A percentile compares a stretch with the other conserved stretches of the same genome.
Conservation (phyloP, 2,797 vertebrate genomes). For the Coilia nasus region DNA sequence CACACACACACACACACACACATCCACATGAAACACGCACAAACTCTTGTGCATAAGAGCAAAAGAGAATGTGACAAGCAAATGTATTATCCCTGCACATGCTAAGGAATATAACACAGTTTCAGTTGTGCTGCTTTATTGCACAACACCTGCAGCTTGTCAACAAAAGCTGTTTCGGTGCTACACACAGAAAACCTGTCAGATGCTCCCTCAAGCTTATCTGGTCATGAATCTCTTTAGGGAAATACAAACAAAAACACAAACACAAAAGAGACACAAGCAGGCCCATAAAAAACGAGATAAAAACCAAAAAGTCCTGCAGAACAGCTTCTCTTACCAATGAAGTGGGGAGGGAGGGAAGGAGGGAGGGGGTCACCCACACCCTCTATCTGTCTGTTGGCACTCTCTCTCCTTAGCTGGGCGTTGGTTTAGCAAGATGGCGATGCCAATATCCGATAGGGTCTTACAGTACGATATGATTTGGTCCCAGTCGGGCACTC, state of each 20-base stretch:
- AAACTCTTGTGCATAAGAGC: not conserved
- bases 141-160: not conserved
- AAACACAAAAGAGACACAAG: not conserved
- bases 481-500: not conserved
- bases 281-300: not conserved
- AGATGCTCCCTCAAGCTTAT: not conserved
- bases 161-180: too few species aligned
- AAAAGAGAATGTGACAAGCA: not conserved
- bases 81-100: not conserved
- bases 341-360: not conserved
- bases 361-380: not conserved
- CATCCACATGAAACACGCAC: not conserved
- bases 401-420: not conserved
- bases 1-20: conserved; percentile 17
- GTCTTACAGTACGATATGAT: not conserved
- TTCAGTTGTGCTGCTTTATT: not conserved
- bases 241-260: not conserved
- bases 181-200: too few species aligned
- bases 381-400: not conserved
- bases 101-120: not conserved
- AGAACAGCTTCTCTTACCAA: not conserved
- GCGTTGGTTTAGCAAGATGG: not conserved
- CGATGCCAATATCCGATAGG: not conserved
- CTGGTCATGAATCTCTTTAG: not conserved
- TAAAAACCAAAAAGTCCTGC: not conserved